Evolutionary conservation across 2,113 vertebrate species (phyloP).

Genomic region (Poecile atricapillus): DNA sequence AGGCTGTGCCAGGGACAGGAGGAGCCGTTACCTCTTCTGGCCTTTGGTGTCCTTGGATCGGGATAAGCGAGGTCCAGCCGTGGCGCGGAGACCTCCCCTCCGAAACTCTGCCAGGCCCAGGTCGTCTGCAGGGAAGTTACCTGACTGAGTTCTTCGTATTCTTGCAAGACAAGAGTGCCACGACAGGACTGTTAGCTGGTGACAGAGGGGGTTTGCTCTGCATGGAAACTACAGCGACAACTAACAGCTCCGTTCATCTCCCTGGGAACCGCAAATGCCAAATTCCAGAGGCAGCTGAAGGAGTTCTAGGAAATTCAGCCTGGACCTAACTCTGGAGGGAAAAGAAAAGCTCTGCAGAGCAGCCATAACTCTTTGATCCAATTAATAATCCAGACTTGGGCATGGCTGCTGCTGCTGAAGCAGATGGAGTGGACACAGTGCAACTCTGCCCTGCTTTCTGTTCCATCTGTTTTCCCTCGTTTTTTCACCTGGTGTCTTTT

Average conservation of each 20-base stretch:
- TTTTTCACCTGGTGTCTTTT: not conserved
- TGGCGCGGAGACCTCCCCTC: constrained; percentile 93
- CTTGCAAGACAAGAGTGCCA: constrained; percentile 68
- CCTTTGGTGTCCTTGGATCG: constrained; percentile 83
- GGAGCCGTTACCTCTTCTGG: constrained; percentile 70
- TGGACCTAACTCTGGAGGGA: not conserved
- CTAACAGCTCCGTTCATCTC: not conserved
- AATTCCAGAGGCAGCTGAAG: not conserved
- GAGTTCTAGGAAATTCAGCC: not conserved
- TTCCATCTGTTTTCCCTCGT: not conserved
- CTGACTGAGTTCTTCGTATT: constrained; percentile 92
- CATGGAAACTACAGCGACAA: not conserved
- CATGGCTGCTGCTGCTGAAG: not conserved
- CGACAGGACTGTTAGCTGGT: not conserved
- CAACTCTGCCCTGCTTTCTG: not conserved
- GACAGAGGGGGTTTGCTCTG: not conserved
- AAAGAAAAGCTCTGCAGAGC: not conserved
- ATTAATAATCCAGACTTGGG: not conserved
- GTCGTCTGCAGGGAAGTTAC: constrained; percentile 84
- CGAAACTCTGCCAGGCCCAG: constrained; percentile 84
- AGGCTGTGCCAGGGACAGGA: not conserved
- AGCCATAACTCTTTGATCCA: not conserved
- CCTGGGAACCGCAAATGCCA: not conserved
- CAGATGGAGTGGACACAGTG: not conserved
- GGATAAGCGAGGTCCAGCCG: constrained; percentile 90